Evolutionary conservation across 2,888 invertebrate genomes (phyloP), one percentile per base, ranked within the genome.

Genomic region (Spodoptera picta): DNA sequence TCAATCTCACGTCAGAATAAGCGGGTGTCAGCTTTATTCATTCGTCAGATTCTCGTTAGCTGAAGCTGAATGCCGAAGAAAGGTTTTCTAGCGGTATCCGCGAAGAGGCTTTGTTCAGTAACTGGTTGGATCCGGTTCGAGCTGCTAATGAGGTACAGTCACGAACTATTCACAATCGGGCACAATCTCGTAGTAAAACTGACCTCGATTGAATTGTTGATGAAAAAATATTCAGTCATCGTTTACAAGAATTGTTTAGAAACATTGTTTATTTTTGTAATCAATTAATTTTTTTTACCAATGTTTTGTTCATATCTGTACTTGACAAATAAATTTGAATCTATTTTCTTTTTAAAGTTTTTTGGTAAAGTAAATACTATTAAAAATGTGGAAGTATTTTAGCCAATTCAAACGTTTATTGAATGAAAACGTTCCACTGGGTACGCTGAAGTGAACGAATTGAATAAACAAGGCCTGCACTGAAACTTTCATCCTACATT

Each of bases 131-230:
- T 89, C 90, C 89, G 88, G 87, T 86, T 87, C 83, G 81, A 79
- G 73, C 75, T 81, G 78, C 86, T 93, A 92, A 92, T 92, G 92
- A 92, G 91, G 83, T 77, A 78, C 81, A 80, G 87, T 84, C 89
- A 90, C 87, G 87, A 87, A 87, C 76, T 61, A 65, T 73, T 65
- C 73, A 72, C 81, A 81, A 73, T 79, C 79, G 66, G 75, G 74
- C 60, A 60, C 79, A 77, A 71, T 74, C 60, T 77, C 63, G 71
- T 79, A 75, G 79, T 79, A 79, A 77, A 74, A 75, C 47, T 79
- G 72, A 79, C 79, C 80, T 81, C 77, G 72, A 77, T 73, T 53
- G 54, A 65, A 69, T 57, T 58, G 64, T 54, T 75, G 48, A 57
- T 58, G 61, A 54, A 46, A 54, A 60, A 68, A 43, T 9, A 60